Evolutionary conservation across 2,113 vertebrate genomes (phyloP), one percentile per base, ranked within the genome.

Genomic region (Brachypteracias leptosomus): DNA sequence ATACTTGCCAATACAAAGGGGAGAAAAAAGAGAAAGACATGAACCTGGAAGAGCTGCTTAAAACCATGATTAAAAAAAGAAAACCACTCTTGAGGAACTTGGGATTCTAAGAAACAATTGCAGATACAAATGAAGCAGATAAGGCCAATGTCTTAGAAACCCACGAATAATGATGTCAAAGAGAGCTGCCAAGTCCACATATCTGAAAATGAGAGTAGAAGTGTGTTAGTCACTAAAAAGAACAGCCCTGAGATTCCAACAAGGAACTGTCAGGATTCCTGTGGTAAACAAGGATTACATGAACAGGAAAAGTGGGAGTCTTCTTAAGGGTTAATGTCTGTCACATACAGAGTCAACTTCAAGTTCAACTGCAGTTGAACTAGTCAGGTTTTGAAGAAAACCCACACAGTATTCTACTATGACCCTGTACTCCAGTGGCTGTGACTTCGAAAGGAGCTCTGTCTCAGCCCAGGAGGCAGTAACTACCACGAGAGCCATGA

Each of bases 321-420:
- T 31, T 70, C 65, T 55, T 28, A 36, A 44, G 40, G 38, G 54
- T 73, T 47, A 67, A 78, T 20, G 21, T n/a, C 51, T 82, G 57
- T 26, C 46, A 83, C 0, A 1, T 13, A 47, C 0, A 51, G 38
- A 84, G 49, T 58, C 92, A 96, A 83, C 31, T 90, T 85, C 91
- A 96, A 88, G 88, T 96, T 96, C 85, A 93, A 26, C 12, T 68
- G 35, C 77, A 77, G n/a, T 8, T 83, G 67, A 81, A 51, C 15
- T 9, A 40, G 24, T 9, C 47, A 78, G 35, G 52, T 38, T 54
- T 67, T 66, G 40, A 88, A 57, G 73, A 78, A 58, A 68, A 83
- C 5, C 51, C 76, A 19, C 31, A 35, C 29, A 42, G 11, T 58
- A 9, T 26, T 54, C 38, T 47, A 28, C 65, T 19, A 2, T 46